Evolutionary conservation across 2,113 vertebrate genomes (phyloP).

Genomic region (Puma concolor): DNA sequence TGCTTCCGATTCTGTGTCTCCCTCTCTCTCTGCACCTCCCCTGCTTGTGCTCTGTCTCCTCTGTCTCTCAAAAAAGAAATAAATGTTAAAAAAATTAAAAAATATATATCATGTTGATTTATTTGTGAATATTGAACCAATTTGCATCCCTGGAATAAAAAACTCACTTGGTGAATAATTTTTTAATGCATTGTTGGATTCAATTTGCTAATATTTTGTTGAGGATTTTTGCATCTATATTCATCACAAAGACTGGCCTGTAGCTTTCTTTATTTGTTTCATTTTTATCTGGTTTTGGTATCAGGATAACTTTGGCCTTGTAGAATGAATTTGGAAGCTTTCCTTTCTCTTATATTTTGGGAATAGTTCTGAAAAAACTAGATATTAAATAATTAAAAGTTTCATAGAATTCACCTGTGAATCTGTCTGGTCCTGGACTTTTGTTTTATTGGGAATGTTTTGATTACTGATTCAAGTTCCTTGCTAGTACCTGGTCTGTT

Average conservation of each 20-base stretch:
- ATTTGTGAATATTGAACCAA: background rate
- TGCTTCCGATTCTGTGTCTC: too few species aligned
- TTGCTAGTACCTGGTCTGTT: background rate
- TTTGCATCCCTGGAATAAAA: background rate
- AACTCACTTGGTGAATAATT: background rate
- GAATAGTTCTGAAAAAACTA: background rate
- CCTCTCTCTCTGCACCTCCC: too few species aligned
- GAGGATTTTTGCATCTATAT: background rate
- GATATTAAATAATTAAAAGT: background rate
- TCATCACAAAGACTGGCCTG: background rate
- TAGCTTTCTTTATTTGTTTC: background rate
- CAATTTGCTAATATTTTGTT: background rate
- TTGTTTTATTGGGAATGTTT: background rate
- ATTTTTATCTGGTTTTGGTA: background rate
- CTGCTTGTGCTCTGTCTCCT: too few species aligned
- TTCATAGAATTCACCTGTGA: background rate
- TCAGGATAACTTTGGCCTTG: background rate
- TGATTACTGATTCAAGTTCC: background rate
- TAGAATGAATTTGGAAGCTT: background rate
- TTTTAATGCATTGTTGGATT: background rate
- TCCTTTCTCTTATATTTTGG: background rate
- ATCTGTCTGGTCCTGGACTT: background rate
- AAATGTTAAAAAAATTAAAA: too few species aligned
- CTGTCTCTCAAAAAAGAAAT: too few species aligned
- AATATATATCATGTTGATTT: background rate